phyloP scores from a whole-genome alignment of 2,888 invertebrate species.

The Eilema depressum region DNA sequence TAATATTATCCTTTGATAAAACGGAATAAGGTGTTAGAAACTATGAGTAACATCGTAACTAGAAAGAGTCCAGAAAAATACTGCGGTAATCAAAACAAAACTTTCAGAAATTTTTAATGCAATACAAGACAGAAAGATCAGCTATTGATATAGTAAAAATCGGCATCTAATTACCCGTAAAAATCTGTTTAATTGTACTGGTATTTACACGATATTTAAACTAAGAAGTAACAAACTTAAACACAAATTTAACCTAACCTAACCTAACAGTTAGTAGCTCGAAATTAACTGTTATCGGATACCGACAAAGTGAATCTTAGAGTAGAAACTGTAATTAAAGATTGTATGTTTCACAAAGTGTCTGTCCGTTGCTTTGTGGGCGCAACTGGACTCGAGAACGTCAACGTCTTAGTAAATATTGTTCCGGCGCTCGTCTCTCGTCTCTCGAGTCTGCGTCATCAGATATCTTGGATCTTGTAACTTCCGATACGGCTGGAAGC shows the following conservation, averaged over 20 bases:
- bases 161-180: no score
- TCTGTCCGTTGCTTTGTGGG: neutral
- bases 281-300: neutral
- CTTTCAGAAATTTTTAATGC: neutral
- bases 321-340: no score
- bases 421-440: slow-evolving; percentile 24
- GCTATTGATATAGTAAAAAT: no score
- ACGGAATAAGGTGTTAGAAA: no score
- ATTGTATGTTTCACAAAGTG: neutral
- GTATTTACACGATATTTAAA: neutral
- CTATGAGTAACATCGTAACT: no score
- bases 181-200: neutral
- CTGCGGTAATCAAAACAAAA: neutral
- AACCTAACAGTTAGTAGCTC: no score
- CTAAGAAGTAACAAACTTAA: neutral
- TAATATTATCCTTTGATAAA: neutral
- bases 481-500: slow-evolving; percentile 12
- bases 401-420: slow-evolving; percentile 14
- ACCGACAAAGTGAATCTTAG: neutral
- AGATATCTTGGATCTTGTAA: slow-evolving; percentile 36
- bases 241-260: neutral
- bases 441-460: slow-evolving; percentile 25
- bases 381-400: neutral
- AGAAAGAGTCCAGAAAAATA: no score
- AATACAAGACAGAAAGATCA: neutral